Percentiles rank a stretch among this genome's conserved stretches.
Conservation (phyloP, 2,888 invertebrate genomes). For the Lycocerus yunnanus region DNA sequence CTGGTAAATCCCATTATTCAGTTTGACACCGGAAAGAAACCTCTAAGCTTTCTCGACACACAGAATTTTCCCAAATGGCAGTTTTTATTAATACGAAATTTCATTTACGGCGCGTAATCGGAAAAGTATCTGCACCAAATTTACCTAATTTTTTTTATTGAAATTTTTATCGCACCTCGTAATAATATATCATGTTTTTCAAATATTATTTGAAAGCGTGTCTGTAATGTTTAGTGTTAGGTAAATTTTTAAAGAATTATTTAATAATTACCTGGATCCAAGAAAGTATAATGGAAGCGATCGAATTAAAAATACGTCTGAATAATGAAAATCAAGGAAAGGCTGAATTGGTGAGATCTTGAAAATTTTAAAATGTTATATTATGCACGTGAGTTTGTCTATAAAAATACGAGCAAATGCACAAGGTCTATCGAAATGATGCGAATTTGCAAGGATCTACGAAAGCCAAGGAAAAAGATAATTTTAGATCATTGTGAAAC, state of each 20-base stretch:
- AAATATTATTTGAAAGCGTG: background rate
- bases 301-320: background rate
- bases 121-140: too few species aligned
- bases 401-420: slow-evolving; percentile 32
- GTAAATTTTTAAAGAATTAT: background rate
- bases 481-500: slow-evolving; percentile 36
- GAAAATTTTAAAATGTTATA: slow-evolving; percentile 3
- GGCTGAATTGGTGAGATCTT: background rate
- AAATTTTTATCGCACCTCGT: background rate
- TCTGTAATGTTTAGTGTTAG: background rate
- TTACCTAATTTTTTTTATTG: too few species aligned
- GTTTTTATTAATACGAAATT: too few species aligned
- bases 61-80: too few species aligned
- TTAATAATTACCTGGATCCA: background rate
- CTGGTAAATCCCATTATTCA: too few species aligned
- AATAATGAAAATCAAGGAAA: background rate
- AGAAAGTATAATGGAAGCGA: background rate
- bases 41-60: too few species aligned
- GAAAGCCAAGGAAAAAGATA: slow-evolving; percentile 28
- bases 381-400: slow-evolving; percentile 25
- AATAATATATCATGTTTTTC: background rate
- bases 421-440: slow-evolving; percentile 28
- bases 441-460: slow-evolving; percentile 25
- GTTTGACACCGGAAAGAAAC: too few species aligned
- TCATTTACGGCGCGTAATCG: too few species aligned